phyloP scores from a whole-genome alignment of 23 tunicate species.

The Oikopleura albicans region DNA sequence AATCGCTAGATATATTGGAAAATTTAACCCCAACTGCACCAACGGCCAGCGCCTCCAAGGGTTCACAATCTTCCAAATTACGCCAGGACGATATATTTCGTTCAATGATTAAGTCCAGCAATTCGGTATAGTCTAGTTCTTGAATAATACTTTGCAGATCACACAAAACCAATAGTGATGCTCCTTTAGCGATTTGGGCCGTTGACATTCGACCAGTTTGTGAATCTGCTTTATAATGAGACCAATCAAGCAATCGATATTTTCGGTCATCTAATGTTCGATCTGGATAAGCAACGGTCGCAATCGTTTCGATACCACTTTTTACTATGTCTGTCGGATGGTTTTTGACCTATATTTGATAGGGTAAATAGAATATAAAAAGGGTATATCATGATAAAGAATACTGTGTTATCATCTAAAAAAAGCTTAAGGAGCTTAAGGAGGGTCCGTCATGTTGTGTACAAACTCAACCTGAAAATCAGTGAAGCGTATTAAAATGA shows the following conservation, averaged over 20 bases:
- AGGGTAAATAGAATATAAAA: too few species aligned
- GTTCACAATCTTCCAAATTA: neutral
- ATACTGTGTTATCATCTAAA: too few species aligned
- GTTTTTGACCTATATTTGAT: too few species aligned
- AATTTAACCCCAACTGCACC: neutral
- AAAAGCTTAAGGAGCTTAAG: too few species aligned
- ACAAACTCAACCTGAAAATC: too few species aligned
- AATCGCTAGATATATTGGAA: neutral
- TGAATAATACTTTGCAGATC: neutral
- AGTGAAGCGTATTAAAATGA: too few species aligned
- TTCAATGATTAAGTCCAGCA: neutral
- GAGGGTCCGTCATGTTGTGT: too few species aligned
- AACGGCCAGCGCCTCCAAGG: neutral
- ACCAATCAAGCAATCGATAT: constrained; percentile 5
- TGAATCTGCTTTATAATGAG: constrained; percentile 3
- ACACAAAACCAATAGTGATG: neutral
- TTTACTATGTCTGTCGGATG: too few species aligned
- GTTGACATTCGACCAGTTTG: constrained; percentile 11
- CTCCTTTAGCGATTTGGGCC: neutral
- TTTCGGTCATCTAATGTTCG: neutral
- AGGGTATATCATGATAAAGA: too few species aligned
- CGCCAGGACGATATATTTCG: neutral
- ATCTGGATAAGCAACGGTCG: neutral
- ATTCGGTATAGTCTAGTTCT: neutral
- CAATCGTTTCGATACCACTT: neutral